Percentiles rank a stretch among this genome's conserved stretches.
These are phyloP conservation scores for Notarius quadriscutis DNA, from an alignment of 2,113 vertebrate species.

Conservation along the genomic window DNA sequence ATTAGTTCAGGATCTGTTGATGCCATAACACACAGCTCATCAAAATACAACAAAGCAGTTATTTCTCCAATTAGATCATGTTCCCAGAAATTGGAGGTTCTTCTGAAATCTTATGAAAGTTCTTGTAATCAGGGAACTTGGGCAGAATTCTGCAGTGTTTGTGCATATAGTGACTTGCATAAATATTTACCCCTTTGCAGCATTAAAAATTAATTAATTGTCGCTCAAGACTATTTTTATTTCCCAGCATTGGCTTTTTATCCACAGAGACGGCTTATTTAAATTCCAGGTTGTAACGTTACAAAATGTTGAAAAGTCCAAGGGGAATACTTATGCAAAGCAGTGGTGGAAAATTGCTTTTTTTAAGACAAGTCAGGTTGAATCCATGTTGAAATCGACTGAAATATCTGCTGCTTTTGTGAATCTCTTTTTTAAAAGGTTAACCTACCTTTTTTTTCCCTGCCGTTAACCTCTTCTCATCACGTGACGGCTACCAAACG, in stretches of 20 bases:
- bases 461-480: neutral
- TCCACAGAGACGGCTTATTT: neutral
- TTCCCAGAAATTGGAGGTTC: neutral
- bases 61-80: neutral
- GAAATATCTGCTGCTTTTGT: neutral
- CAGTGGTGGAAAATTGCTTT: neutral
- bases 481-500: neutral
- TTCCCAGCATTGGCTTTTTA: neutral
- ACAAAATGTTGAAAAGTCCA: neutral
- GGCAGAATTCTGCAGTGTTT: no score
- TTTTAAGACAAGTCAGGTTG: neutral
- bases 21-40: neutral
- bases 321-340: neutral
- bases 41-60: neutral
- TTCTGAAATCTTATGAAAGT: conserved; percentile 8
- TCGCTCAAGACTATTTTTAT: neutral
- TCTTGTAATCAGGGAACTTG: neutral
- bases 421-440: neutral
- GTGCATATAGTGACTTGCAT: neutral
- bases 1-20: conserved; percentile 18
- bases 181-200: neutral
- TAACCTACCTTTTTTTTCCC: neutral
- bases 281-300: neutral
- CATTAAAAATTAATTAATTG: neutral
- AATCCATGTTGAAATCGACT: neutral